Evolutionary conservation across 1,140 invertebrate genomes (phyloP).

Genomic region (Drosophila littoralis): DNA sequence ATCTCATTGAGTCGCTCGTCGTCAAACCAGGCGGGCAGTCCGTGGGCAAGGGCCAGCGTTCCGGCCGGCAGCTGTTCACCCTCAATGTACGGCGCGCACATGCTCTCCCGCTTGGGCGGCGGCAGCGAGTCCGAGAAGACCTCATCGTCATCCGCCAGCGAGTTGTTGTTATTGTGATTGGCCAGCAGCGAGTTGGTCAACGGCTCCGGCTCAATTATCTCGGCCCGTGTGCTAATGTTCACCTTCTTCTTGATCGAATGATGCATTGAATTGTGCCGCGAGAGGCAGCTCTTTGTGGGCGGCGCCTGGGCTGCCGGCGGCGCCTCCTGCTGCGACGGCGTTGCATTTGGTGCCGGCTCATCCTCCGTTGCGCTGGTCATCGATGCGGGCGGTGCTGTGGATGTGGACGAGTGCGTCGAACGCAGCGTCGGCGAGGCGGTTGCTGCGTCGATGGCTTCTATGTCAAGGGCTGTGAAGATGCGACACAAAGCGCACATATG

Average conservation of each 20-base stretch:
- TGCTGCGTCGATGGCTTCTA: conserved; percentile 8
- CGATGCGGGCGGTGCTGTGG: conserved; percentile 67
- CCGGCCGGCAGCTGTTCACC: conserved; percentile 58
- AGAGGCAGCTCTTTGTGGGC: conserved; percentile 78
- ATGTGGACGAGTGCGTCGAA: conserved; percentile 70
- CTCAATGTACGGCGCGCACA: conserved; percentile 84
- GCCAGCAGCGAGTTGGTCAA: conserved; percentile 38
- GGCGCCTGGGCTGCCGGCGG: conserved; percentile 32
- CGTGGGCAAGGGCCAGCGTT: conserved; percentile 71
- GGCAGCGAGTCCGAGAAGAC: conserved; percentile 84
- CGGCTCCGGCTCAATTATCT: conserved; percentile 78
- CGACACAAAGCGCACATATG: conserved; percentile 12
- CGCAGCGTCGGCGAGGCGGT: conserved; percentile 22
- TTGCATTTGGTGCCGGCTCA: conserved; percentile 40
- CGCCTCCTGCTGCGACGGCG: conserved; percentile 31
- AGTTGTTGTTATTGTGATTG: conserved; percentile 63
- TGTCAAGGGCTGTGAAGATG: conserved; percentile 42
- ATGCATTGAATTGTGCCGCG: conserved; percentile 76
- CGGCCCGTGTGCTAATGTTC: conserved; percentile 77
- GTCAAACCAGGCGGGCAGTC: conserved; percentile 82
- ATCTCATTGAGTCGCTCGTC: conserved; percentile 80
- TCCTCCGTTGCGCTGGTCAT: conserved; percentile 64
- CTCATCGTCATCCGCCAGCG: conserved; percentile 83
- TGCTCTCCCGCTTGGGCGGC: conserved; percentile 81
- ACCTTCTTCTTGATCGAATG: conserved; percentile 83